Conservation (phyloP, 2,888 invertebrate species). For the Rhodophaea formosa region DNA sequence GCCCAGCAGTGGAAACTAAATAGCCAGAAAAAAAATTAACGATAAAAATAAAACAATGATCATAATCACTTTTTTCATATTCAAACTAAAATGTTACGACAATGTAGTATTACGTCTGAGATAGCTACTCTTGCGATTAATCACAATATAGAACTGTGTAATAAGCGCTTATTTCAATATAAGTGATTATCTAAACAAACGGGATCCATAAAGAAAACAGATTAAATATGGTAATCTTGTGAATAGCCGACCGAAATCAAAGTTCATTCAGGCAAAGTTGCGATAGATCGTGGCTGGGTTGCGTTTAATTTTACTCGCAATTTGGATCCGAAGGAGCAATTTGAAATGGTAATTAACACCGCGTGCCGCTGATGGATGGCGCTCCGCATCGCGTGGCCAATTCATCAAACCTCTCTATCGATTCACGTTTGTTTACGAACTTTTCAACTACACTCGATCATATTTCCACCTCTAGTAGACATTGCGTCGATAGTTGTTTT, state of each 20-base stretch:
- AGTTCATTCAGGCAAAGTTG: constrained; percentile 17
- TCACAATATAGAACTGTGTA: background rate
- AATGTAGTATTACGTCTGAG: background rate
- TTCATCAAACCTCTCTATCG: constrained; percentile 48
- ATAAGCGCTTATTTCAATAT: background rate
- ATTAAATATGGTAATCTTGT: constrained; percentile 15
- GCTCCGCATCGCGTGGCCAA: constrained; percentile 35
- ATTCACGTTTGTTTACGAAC: constrained; percentile 38
- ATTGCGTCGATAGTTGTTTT: too few relatives aligned
- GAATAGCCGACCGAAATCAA: constrained; percentile 14
- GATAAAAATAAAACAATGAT: too few relatives aligned
- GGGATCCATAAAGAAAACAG: constrained; percentile 5
- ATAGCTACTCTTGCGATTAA: background rate
- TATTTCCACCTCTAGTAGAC: too few relatives aligned
- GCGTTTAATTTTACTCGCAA: constrained; percentile 47
- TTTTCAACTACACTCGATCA: constrained; percentile 29
- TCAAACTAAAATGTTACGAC: too few relatives aligned
- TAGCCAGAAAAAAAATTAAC: too few relatives aligned
- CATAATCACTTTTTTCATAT: too few relatives aligned
- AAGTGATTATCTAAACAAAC: background rate
- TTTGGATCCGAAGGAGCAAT: constrained; percentile 56
- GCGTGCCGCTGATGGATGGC: constrained; percentile 56
- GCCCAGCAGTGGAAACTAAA: too few relatives aligned
- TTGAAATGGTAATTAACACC: constrained; percentile 70
- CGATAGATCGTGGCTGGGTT: constrained; percentile 35